These are phyloP conservation scores for Mythimna pallens DNA, from an alignment of 2,888 invertebrate species.

Conservation along the genomic window DNA sequence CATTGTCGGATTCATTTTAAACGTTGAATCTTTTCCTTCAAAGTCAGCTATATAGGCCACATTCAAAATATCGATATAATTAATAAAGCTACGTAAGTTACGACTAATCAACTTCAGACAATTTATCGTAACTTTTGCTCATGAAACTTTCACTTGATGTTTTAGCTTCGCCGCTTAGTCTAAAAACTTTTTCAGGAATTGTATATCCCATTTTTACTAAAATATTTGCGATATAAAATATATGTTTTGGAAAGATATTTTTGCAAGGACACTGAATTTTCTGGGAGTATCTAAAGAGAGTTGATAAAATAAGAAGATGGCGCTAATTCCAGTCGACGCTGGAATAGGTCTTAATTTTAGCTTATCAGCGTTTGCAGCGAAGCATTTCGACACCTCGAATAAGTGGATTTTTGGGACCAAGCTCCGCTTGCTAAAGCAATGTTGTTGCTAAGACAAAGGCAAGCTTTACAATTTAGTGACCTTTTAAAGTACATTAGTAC, in stretches of 20 bases:
- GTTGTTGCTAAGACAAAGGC: constrained; percentile 22
- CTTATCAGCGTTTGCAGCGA: constrained; percentile 69
- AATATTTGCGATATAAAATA: background rate
- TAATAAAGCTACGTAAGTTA: constrained; percentile 14
- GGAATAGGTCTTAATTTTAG: constrained; percentile 63
- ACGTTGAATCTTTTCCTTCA: background rate
- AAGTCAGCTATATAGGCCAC: no score
- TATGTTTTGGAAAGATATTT: constrained; percentile 26
- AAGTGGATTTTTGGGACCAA: constrained; percentile 46
- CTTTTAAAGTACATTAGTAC: background rate
- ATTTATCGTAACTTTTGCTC: constrained; percentile 30
- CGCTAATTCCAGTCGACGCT: constrained; percentile 58
- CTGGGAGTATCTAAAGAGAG: constrained; percentile 33
- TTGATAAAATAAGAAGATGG: constrained; percentile 59
- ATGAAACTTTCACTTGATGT: constrained; percentile 35
- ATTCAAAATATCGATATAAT: constrained; percentile 22
- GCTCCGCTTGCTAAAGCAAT: constrained; percentile 5
- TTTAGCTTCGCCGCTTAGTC: constrained; percentile 34
- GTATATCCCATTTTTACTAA: constrained; percentile 30
- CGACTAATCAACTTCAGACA: constrained; percentile 17
- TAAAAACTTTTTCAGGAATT: constrained; percentile 28
- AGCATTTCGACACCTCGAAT: constrained; percentile 55
- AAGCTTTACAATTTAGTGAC: constrained; percentile 9
- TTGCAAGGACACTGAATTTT: constrained; percentile 8
- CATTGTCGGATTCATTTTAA: background rate